Percentiles rank a stretch among this genome's conserved stretches.
Evolutionary conservation across 2,113 vertebrate species (phyloP).

Genomic region (Ranitomeya imitator): DNA sequence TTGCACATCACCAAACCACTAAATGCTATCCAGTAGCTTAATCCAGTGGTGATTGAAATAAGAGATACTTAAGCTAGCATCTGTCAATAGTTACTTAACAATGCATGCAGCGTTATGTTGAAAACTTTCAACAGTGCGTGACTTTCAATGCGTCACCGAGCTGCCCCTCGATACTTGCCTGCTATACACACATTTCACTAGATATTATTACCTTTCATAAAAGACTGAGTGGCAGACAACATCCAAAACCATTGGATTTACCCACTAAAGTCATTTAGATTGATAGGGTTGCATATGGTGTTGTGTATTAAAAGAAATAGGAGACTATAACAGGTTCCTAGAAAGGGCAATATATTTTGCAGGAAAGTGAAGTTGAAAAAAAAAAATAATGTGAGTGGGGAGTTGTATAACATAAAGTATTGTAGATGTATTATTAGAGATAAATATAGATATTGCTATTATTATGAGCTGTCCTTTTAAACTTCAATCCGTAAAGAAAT

Average conservation of each 20-base stretch:
- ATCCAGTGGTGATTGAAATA: slow-evolving; percentile 35
- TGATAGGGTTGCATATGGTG: background rate
- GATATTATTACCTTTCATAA: background rate
- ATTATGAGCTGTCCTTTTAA: no score
- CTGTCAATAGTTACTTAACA: slow-evolving; percentile 43
- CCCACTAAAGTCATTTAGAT: background rate
- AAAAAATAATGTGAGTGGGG: background rate
- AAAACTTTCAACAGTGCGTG: slow-evolving; percentile 44
- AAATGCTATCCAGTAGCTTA: slow-evolving; percentile 28
- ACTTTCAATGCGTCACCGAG: background rate
- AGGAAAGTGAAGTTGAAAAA: background rate
- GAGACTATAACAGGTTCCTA: background rate
- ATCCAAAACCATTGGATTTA: background rate
- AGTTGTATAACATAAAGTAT: background rate
- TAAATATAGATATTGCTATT: background rate
- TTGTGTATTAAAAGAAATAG: background rate
- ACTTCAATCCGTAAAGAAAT: no score
- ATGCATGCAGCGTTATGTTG: slow-evolving; percentile 17
- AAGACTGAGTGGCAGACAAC: background rate
- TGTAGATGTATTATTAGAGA: background rate
- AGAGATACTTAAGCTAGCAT: slow-evolving; percentile 23
- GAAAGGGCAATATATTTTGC: background rate
- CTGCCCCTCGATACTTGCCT: background rate
- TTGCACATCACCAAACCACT: background rate
- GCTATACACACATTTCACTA: background rate